A percentile compares a stretch with the other conserved stretches of the same genome.
phyloP scores from a whole-genome alignment of 2,113 vertebrate species.

The Myotis brandtii region DNA sequence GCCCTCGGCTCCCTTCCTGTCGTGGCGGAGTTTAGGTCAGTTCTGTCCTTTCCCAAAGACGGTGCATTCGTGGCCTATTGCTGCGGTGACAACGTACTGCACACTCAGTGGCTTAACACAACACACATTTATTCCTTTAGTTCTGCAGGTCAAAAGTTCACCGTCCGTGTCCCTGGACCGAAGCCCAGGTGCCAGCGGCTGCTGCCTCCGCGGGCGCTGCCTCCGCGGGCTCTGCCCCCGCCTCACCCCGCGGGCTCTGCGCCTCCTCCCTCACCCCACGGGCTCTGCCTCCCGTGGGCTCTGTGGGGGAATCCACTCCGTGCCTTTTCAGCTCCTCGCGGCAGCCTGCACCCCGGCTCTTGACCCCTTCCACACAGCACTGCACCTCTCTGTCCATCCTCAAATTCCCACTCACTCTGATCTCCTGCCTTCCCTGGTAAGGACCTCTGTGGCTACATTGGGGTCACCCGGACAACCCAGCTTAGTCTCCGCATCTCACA shows the following conservation, averaged over 20 bases:
- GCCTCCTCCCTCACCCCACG: too few relatives aligned
- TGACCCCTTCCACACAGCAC: neutral
- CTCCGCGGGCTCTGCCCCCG: too few relatives aligned
- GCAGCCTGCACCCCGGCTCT: neutral
- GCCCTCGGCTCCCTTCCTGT: neutral
- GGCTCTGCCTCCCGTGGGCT: too few relatives aligned
- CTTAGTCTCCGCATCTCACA: neutral
- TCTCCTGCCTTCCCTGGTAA: neutral
- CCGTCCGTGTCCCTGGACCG: neutral
- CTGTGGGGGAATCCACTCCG: neutral
- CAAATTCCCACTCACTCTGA: neutral
- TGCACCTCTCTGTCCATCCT: neutral
- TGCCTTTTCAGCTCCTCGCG: neutral
- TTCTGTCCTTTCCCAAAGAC: neutral
- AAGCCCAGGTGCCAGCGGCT: neutral
- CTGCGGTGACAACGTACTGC: neutral
- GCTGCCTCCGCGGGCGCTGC: too few relatives aligned
- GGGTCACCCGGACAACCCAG: neutral
- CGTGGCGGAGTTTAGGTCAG: neutral
- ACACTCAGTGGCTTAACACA: neutral
- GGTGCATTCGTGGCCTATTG: too few relatives aligned
- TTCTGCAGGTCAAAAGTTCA: neutral
- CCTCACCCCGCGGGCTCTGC: too few relatives aligned
- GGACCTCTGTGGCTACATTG: neutral
- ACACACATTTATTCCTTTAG: neutral